Conservation (phyloP, 2,113 vertebrate genomes). For the Chiloscyllium plagiosum region DNA sequence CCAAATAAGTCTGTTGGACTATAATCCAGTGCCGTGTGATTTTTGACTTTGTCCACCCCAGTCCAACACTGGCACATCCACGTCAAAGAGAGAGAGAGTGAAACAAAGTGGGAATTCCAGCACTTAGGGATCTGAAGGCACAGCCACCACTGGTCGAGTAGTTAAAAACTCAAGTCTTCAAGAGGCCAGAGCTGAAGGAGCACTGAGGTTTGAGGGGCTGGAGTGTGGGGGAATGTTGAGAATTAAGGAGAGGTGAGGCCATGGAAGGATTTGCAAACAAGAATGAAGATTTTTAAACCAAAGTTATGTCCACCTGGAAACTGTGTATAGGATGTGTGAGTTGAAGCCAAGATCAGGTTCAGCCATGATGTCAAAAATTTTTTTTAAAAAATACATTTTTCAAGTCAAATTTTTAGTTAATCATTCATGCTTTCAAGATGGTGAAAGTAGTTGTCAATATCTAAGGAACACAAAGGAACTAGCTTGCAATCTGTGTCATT, state of each 20-base stretch:
- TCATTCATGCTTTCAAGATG: not conserved
- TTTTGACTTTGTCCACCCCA: no score
- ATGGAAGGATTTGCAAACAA: not conserved
- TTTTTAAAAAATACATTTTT: not conserved
- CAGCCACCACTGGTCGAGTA: not conserved
- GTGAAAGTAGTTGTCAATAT: not conserved
- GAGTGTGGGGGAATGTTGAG: not conserved
- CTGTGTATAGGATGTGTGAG: not conserved
- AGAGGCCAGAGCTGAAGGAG: not conserved
- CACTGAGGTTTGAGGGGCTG: not conserved
- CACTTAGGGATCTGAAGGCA: not conserved
- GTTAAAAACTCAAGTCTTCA: not conserved
- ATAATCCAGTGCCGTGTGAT: no score
- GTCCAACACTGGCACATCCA: no score
- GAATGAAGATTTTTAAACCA: not conserved
- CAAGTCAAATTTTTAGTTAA: not conserved
- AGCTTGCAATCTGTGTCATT: not conserved
- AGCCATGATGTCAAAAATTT: not conserved
- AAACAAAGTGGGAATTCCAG: not conserved
- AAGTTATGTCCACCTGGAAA: not conserved
- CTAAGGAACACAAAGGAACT: not conserved
- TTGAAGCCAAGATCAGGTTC: not conserved
- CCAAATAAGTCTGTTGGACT: no score
- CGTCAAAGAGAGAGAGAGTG: not conserved
- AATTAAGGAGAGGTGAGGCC: not conserved